phyloP scores from a whole-genome alignment of 2,797 vertebrate genomes.

The Cossypha dichroa region DNA sequence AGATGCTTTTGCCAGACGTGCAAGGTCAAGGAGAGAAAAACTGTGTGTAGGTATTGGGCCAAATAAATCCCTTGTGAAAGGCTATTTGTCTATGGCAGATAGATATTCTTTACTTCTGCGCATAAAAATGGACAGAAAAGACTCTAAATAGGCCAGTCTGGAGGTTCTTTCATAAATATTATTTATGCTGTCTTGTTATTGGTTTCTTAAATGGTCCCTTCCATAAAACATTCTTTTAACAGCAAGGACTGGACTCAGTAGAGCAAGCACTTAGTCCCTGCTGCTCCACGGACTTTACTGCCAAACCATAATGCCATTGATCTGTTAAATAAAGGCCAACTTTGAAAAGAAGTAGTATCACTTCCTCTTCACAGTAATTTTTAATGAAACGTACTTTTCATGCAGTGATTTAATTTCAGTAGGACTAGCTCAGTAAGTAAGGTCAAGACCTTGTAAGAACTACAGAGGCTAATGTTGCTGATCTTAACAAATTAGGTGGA shows the following conservation, averaged over 20 bases:
- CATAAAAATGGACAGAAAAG: not conserved
- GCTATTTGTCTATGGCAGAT: not conserved
- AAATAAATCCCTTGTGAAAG: not conserved
- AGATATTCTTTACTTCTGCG: not conserved
- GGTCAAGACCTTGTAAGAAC: not conserved
- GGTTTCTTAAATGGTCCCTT: not conserved
- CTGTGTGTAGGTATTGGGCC: not conserved
- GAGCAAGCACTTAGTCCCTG: not conserved
- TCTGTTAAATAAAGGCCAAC: constrained; percentile 23
- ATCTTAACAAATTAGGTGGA: not conserved
- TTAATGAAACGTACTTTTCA: constrained; percentile 18
- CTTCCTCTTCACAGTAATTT: not conserved
- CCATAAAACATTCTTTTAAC: not conserved
- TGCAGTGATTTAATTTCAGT: constrained; percentile 1
- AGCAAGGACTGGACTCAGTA: not conserved
- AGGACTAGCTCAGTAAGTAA: not conserved
- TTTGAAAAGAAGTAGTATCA: not conserved
- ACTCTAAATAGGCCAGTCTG: not conserved
- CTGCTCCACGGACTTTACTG: not conserved
- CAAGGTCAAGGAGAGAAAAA: not conserved
- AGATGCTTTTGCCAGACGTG: not conserved
- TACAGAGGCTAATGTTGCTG: not conserved
- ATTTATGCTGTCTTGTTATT: not conserved
- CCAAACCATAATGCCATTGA: not conserved
- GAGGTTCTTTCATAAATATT: not conserved